phyloP scores from a whole-genome alignment of 2,113 vertebrate species.

The Penelope pileata region DNA sequence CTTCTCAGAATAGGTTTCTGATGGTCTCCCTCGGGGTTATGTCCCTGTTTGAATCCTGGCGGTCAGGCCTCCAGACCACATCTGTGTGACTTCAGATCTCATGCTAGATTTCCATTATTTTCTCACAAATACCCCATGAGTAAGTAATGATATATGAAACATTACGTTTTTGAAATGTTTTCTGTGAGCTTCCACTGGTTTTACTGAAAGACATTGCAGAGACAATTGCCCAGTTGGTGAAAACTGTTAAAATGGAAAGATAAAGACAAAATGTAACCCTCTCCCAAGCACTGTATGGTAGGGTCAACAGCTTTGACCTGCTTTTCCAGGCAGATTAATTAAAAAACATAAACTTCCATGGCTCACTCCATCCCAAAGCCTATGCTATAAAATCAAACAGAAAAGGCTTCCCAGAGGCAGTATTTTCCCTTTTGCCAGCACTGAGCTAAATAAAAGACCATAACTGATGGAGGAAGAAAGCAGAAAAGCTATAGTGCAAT shows the following conservation, averaged over 20 bases:
- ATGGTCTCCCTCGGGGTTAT: neutral
- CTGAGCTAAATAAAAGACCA: neutral
- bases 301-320: neutral
- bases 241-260: conserved; percentile 3
- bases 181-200: neutral
- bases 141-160: neutral
- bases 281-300: neutral
- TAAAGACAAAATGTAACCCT: neutral
- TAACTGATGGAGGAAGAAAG: neutral
- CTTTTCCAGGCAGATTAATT: conserved; percentile 32
- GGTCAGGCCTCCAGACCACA: neutral
- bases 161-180: neutral
- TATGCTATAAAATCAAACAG: neutral
- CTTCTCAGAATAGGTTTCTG: conserved; percentile 3
- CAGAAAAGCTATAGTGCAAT: neutral
- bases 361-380: neutral
- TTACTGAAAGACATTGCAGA: neutral
- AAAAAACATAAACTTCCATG: conserved; percentile 9
- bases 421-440: neutral
- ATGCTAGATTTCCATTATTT: neutral
- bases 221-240: neutral
- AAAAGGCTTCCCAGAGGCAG: neutral
- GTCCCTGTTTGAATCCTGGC: neutral
- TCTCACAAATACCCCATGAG: neutral
- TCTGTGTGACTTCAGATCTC: neutral